These are phyloP conservation scores for Chrysochloris asiatica DNA, from an alignment of 2,113 vertebrate genomes.

Conservation along the genomic window DNA sequence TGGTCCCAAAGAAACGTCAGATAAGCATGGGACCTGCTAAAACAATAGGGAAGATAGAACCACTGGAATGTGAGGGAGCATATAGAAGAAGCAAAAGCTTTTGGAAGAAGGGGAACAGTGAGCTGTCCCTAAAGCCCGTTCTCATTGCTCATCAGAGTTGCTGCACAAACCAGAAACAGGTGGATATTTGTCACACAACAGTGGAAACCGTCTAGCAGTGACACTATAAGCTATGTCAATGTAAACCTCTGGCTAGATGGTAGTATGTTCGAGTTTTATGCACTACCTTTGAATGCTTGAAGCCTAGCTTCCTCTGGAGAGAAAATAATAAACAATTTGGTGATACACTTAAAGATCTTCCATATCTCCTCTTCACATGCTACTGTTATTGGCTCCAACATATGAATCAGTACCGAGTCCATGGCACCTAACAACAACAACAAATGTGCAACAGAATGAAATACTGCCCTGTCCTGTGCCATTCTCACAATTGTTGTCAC, in stretches of 20 bases:
- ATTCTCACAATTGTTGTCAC: too few species aligned
- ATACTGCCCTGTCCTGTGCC: too few species aligned
- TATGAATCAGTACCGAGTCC: too few species aligned
- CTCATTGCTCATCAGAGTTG: background rate
- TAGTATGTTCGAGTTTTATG: background rate
- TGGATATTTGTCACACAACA: background rate
- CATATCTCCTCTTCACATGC: background rate
- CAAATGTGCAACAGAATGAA: too few species aligned
- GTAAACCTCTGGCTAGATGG: background rate
- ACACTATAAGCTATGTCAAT: background rate
- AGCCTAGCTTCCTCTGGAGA: background rate
- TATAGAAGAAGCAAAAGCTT: too few species aligned
- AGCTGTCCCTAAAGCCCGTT: rapidly evolving
- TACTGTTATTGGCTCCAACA: too few species aligned
- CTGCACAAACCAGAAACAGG: background rate
- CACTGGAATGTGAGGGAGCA: too few species aligned
- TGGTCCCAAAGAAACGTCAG: background rate
- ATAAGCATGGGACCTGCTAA: background rate
- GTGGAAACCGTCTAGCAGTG: background rate
- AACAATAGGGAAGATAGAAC: background rate
- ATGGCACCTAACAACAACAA: too few species aligned
- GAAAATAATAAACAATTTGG: background rate
- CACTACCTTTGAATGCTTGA: background rate
- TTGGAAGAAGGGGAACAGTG: background rate
- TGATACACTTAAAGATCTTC: background rate